These are phyloP conservation scores for Ciconia stormi DNA, from an alignment of 2,113 vertebrate species.

Conservation along the genomic window DNA sequence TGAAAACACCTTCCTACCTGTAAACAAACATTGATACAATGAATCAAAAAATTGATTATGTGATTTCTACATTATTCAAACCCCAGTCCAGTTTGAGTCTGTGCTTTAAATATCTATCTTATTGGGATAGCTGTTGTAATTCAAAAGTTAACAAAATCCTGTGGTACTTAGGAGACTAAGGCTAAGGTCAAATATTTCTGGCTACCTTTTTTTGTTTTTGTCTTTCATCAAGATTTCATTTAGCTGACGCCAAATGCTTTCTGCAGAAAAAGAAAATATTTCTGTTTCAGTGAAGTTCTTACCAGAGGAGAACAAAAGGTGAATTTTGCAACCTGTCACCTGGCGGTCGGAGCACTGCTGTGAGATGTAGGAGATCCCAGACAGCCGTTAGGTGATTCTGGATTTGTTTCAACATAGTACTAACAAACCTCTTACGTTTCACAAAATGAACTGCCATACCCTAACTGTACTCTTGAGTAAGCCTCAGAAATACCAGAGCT, in stretches of 20 bases:
- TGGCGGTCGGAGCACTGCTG: not conserved
- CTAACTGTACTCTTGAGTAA: not conserved
- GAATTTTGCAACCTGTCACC: not conserved
- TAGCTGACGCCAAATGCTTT: not conserved
- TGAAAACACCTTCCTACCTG: not conserved
- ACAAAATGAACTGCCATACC: not conserved
- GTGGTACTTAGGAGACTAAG: not conserved
- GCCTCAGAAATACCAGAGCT: not conserved
- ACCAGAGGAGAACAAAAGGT: not conserved
- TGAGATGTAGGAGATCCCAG: not conserved
- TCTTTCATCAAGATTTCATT: not conserved
- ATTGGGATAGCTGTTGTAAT: not conserved
- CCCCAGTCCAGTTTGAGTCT: not conserved
- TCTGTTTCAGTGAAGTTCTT: not conserved
- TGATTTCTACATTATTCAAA: not conserved
- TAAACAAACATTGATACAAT: not conserved
- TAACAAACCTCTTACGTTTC: not conserved
- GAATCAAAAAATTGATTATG: not conserved
- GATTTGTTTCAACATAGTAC: not conserved
- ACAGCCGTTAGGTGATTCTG: not conserved
- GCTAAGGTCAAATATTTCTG: not conserved
- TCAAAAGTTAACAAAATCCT: not conserved
- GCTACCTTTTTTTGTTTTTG: not conserved
- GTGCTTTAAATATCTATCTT: not conserved
- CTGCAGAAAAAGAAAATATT: not conserved